Evolutionary conservation across 2,113 vertebrate species (phyloP).

Genomic region (mouse (Mus musculus)): GRCm39 chr14:109047501-109048000

Average conservation of each 20-base stretch:
- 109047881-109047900: not conserved
- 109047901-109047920: not conserved
- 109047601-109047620: not conserved
- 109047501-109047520: not conserved
- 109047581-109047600: not conserved
- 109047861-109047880: not conserved
- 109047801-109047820: not conserved
- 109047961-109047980: too few relatives aligned
- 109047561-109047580: not conserved
- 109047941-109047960: not conserved
- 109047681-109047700: not conserved
- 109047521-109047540: not conserved
- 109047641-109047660: not conserved
- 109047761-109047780: not conserved
- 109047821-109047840: not conserved
- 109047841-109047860: not conserved
- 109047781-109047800: not conserved
- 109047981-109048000: not conserved
- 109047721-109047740: not conserved
- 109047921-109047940: too few relatives aligned
- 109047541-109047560: not conserved
- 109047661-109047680: not conserved
- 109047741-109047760: not conserved
- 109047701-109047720: not conserved
- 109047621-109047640: not conserved